phyloP scores from a whole-genome alignment of 2,888 invertebrate species.

The Exocentrus adspersus region DNA sequence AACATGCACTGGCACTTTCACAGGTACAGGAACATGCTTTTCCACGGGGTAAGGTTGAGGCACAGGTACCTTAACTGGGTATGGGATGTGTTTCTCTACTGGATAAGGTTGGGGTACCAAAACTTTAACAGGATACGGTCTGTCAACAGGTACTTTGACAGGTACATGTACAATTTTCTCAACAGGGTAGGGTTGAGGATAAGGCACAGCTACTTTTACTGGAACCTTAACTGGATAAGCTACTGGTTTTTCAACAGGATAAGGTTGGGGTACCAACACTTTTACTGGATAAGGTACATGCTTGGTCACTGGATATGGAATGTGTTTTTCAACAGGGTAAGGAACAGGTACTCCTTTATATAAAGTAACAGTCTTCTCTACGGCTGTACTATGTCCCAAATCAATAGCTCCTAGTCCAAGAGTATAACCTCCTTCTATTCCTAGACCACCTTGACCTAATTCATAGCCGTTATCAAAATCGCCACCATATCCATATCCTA shows the following conservation, averaged over 20 bases:
- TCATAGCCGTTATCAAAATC: constrained; percentile 78
- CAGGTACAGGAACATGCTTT: constrained; percentile 78
- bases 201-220: constrained; percentile 81
- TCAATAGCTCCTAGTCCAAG: constrained; percentile 46
- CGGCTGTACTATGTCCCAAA: constrained; percentile 64
- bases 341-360: constrained; percentile 74
- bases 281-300: constrained; percentile 73
- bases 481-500: constrained; percentile 84
- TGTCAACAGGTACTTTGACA: constrained; percentile 75
- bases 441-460: constrained; percentile 70
- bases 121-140: constrained; percentile 83
- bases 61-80: constrained; percentile 79
- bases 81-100: constrained; percentile 79
- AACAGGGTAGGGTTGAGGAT: constrained; percentile 81
- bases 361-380: constrained; percentile 73
- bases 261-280: constrained; percentile 72
- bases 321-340: constrained; percentile 72
- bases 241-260: constrained; percentile 79
- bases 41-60: constrained; percentile 83
- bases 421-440: constrained; percentile 46
- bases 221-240: constrained; percentile 79
- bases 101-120: constrained; percentile 83
- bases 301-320: constrained; percentile 74
- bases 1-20: constrained; percentile 80
- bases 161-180: constrained; percentile 81